These are phyloP conservation scores for Melanotaenia nigrans DNA, from an alignment of 2,797 vertebrate genomes.

Conservation along the genomic window DNA sequence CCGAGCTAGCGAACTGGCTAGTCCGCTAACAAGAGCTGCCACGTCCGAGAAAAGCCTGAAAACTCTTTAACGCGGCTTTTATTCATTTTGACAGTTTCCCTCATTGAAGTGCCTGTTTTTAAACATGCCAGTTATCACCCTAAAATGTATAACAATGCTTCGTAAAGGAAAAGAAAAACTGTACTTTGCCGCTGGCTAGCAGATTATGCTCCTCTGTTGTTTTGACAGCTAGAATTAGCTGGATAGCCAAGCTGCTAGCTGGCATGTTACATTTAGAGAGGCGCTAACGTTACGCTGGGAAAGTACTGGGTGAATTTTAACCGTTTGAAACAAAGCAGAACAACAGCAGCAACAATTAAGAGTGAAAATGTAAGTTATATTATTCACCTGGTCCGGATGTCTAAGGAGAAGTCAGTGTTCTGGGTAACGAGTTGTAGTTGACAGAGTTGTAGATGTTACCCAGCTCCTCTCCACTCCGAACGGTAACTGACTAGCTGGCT, in stretches of 20 bases:
- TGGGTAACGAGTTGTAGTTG: conserved; percentile 12
- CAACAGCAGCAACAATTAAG: conserved; percentile 8
- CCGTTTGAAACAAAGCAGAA: conserved; percentile 44
- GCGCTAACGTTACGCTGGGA: conserved; percentile 34
- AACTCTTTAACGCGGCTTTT: conserved; percentile 50
- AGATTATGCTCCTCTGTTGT: conserved; percentile 70
- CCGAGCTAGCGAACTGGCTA: conserved; percentile 73
- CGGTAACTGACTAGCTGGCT: conserved; percentile 4
- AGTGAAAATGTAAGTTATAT: too few species aligned
- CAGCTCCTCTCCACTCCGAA: conserved; percentile 27
- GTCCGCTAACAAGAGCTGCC: conserved; percentile 65
- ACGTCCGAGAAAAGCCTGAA: conserved; percentile 52
- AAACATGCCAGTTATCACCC: neutral
- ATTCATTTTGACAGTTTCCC: conserved; percentile 61
- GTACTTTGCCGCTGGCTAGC: conserved; percentile 52
- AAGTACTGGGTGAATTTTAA: conserved; percentile 51
- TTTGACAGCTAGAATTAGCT: conserved; percentile 76
- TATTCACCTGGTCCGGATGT: conserved; percentile 53
- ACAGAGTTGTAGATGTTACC: conserved; percentile 22
- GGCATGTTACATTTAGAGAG: conserved; percentile 45
- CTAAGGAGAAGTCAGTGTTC: conserved; percentile 15
- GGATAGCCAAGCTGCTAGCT: conserved; percentile 72
- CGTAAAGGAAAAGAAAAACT: conserved; percentile 21
- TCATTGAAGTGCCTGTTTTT: conserved; percentile 1
- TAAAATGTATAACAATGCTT: neutral